Base-by-base conservation (phyloP, 2,888 invertebrate species). In the Drosophila yooni region DNA sequence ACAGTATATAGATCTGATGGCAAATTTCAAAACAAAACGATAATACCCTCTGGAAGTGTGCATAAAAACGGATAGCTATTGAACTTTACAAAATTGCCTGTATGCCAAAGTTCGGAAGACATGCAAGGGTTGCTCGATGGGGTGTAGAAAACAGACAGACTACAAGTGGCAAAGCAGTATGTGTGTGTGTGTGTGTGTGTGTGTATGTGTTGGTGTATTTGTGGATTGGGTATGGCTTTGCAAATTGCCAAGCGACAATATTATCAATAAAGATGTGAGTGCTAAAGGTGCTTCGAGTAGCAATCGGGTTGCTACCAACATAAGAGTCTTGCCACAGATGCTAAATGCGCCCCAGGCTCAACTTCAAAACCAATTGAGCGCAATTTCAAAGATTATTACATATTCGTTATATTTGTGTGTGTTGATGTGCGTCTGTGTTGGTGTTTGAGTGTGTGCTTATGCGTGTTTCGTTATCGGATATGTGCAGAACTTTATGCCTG, bases 311-410 rank as follows among this genome's bases (percentile, higher is more conserved):
- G 48, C 51, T 27, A 56, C 40, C 38, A 58, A 64, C 46, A 54
- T 54, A 60, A 58, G 46, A 25, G 25, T 11, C 65, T 50, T 61
- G 60, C 56, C 40, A 43, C 58, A 79, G 62, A 77, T 66, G 54
- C 69, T 43, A 77, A 76, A 62, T 65, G 53, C 21, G 78, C 83
- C 88, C 67, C 70, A 66, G 79, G 89, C 89, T 50, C 84, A 82
- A 71, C 85, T 82, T 74, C 72, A 68, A 82, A 84, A 84, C 90
- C 84, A 89, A 89, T 85, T 84, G 88, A 82, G 88, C 71, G 82
- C 79, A 89, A 85, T 85, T 89, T 84, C 79, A 71, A 74, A 87
- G 89, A 89, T 82, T 85, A 85, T 85, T 89, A 89, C 74, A 63
- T 85, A 79, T 84, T 69, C 79, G 63, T 60, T 66, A 70, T 71